Evolutionary conservation across 2,113 vertebrate species (phyloP).

Genomic region (Balaeniceps rex): DNA sequence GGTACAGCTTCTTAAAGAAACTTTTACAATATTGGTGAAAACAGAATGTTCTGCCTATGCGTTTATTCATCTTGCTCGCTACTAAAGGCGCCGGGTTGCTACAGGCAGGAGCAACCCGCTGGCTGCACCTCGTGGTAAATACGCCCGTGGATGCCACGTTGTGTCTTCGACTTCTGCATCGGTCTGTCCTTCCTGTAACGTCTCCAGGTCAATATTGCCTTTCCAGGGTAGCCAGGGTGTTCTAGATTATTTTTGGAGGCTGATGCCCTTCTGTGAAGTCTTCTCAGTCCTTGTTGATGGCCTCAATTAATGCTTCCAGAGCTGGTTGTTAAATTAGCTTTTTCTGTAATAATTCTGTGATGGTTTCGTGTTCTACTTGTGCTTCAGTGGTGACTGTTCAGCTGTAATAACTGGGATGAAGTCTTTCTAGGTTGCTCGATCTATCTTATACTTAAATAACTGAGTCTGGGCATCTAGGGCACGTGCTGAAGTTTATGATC

Average conservation of each 20-base stretch:
- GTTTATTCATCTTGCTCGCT: accelerated
- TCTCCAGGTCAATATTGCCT: not conserved
- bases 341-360: not conserved
- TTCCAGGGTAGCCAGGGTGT: not conserved
- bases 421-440: not conserved
- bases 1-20: too few relatives aligned
- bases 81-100: not conserved
- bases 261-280: not conserved
- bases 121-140: not conserved
- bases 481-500: not conserved
- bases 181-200: accelerated
- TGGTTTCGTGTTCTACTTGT: not conserved
- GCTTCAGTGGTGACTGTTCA: not conserved
- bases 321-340: not conserved
- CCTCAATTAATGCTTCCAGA: not conserved
- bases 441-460: not conserved
- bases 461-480: not conserved
- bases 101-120: not conserved
- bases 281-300: not conserved
- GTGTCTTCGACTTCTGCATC: not conserved
- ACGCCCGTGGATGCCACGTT: accelerated
- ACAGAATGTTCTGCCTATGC: accelerated
- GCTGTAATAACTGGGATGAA: not conserved
- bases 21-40: not conserved
- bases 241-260: not conserved